These are phyloP conservation scores for Cecidostiba fungosa DNA, from an alignment of 2,888 invertebrate species.

Conservation along the genomic window DNA sequence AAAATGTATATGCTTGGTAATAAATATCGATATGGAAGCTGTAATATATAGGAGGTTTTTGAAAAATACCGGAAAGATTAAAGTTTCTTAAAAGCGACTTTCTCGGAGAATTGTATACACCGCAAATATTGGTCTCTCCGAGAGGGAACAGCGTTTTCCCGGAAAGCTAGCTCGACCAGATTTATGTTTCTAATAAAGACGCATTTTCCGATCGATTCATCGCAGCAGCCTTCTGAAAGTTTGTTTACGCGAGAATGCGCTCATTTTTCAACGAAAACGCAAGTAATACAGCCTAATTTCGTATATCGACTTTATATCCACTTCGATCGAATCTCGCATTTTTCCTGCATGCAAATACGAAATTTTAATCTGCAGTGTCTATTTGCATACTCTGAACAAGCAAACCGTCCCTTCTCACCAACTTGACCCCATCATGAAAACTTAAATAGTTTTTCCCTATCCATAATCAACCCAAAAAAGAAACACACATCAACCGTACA, in stretches of 20 bases:
- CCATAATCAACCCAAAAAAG: too few relatives aligned
- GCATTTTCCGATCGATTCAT: conserved; percentile 46
- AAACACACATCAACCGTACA: too few relatives aligned
- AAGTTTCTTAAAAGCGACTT: conserved; percentile 23
- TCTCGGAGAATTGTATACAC: neutral
- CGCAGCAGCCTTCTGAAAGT: neutral
- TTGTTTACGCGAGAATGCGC: neutral
- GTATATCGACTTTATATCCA: too few relatives aligned
- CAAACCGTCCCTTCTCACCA: too few relatives aligned
- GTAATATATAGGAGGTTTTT: neutral
- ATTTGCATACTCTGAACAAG: too few relatives aligned
- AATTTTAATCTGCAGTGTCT: too few relatives aligned
- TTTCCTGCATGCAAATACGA: neutral
- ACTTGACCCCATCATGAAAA: too few relatives aligned
- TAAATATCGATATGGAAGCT: neutral
- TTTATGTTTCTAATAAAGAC: conserved; percentile 54
- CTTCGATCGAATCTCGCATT: neutral
- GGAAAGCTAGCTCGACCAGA: neutral
- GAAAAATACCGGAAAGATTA: neutral
- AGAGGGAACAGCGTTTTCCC: neutral
- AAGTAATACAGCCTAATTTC: neutral
- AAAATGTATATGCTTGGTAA: neutral
- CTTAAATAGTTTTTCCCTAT: too few relatives aligned
- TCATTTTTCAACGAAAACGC: neutral
- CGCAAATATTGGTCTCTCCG: neutral